Conservation (phyloP, 2,888 invertebrate genomes). For the Oligia latruncula region DNA sequence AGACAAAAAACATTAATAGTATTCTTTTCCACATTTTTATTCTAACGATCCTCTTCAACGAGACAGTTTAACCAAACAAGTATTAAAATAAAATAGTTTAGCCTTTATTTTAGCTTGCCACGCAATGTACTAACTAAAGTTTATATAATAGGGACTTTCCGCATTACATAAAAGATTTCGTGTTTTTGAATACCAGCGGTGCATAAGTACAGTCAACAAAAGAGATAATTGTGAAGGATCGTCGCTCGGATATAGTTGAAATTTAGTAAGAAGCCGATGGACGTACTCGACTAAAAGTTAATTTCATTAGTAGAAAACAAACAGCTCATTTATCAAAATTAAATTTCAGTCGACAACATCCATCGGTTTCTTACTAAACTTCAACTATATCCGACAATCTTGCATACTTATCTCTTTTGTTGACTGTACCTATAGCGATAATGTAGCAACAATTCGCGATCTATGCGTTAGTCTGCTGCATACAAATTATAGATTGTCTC, state of each 20-base stretch:
- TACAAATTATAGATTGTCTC: slow-evolving; percentile 42
- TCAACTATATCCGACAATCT: too few species aligned
- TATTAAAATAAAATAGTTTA: neutral
- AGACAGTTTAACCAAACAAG: neutral
- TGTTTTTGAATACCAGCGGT: slow-evolving; percentile 30
- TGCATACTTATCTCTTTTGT: too few species aligned
- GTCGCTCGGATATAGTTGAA: too few species aligned
- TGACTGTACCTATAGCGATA: neutral
- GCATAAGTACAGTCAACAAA: neutral
- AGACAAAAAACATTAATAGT: neutral
- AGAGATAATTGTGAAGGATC: too few species aligned
- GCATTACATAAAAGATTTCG: slow-evolving; percentile 46
- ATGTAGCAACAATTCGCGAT: slow-evolving; percentile 24
- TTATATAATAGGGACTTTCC: slow-evolving; percentile 38
- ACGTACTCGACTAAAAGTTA: too few species aligned
- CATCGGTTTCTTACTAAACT: too few species aligned
- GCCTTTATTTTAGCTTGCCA: neutral
- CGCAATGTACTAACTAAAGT: slow-evolving; percentile 12
- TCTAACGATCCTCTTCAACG: neutral
- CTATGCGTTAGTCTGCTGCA: slow-evolving; percentile 13
- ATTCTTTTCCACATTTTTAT: neutral
- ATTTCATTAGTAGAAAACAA: too few species aligned
- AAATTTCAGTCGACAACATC: too few species aligned
- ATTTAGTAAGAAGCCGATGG: too few species aligned
- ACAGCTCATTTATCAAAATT: too few species aligned